Conservation (phyloP, 2,888 invertebrate genomes). For the Tetropium fuscum region DNA sequence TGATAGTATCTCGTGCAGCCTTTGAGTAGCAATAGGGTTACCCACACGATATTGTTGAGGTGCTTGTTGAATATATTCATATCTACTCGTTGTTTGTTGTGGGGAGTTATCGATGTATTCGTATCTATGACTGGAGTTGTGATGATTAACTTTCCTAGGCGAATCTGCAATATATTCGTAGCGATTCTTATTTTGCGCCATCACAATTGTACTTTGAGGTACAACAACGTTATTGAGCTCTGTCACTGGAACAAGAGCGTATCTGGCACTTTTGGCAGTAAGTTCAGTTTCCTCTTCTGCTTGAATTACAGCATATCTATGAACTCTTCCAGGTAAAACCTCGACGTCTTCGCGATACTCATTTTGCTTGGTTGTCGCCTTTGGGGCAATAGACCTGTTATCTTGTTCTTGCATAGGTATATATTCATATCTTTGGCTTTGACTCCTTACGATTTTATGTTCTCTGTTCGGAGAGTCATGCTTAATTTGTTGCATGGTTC, state of each 20-base stretch:
- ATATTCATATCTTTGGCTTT: conserved; percentile 68
- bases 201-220: conserved; percentile 1
- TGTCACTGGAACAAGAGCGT: conserved; percentile 58
- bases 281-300: conserved; percentile 71
- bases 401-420: conserved; percentile 67
- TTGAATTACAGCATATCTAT: conserved; percentile 72
- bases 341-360: conserved; percentile 64
- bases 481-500: conserved; percentile 35
- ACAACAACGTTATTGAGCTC: conserved; percentile 41
- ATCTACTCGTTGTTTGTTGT: conserved; percentile 31
- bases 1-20: conserved; percentile 79
- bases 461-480: conserved; percentile 53
- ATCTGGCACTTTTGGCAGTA: conserved; percentile 48
- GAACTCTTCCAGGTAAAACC: conserved; percentile 69
- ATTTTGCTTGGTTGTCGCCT: conserved; percentile 68
- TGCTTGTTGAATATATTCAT: conserved; percentile 45
- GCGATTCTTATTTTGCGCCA: conserved; percentile 32
- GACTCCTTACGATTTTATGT: conserved; percentile 27
- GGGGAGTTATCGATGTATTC: conserved; percentile 51
- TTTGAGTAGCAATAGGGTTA: conserved; percentile 80
- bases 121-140: conserved; percentile 46
- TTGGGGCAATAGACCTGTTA: conserved; percentile 58
- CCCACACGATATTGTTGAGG: conserved; percentile 57
- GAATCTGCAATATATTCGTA: conserved; percentile 54
- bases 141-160: conserved; percentile 30